phyloP scores from a whole-genome alignment of 1,140 invertebrate genomes.

The Spodoptera litura region DNA sequence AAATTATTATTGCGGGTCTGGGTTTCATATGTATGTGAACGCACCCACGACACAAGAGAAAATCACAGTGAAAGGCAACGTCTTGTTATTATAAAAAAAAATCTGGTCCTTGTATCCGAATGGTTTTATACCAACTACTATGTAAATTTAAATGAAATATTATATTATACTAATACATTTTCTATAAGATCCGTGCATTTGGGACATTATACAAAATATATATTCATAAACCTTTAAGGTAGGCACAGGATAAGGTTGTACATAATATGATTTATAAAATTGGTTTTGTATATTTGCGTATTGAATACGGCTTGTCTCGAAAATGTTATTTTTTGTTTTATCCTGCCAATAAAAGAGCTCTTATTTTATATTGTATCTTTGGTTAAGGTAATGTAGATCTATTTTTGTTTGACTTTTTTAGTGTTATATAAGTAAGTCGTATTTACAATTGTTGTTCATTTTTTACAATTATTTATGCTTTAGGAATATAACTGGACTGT shows the following conservation, averaged over 20 bases:
- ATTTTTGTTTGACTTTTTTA: background rate
- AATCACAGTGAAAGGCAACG: no score
- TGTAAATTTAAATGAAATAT: no score
- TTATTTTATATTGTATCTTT: background rate
- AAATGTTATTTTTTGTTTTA: slow-evolving; percentile 11
- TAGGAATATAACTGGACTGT: no score
- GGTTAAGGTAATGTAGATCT: background rate
- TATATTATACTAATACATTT: background rate
- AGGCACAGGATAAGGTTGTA: background rate
- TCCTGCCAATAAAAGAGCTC: background rate
- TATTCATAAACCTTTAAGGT: background rate
- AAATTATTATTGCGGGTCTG: no score
- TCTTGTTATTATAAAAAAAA: no score
- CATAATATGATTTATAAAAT: slow-evolving; percentile 15
- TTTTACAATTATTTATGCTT: no score
- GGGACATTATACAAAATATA: background rate
- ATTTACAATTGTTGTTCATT: no score
- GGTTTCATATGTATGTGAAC: no score
- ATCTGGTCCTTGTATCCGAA: background rate
- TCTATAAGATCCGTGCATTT: background rate
- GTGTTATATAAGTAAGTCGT: no score
- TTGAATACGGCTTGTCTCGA: background rate
- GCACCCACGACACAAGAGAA: no score
- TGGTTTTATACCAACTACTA: no score
- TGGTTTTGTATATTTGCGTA: slow-evolving; percentile 8